A percentile compares a stretch with the other conserved stretches of the same genome.
phyloP scores from a whole-genome alignment of 2,113 vertebrate species.

The Callopanchax toddi region DNA sequence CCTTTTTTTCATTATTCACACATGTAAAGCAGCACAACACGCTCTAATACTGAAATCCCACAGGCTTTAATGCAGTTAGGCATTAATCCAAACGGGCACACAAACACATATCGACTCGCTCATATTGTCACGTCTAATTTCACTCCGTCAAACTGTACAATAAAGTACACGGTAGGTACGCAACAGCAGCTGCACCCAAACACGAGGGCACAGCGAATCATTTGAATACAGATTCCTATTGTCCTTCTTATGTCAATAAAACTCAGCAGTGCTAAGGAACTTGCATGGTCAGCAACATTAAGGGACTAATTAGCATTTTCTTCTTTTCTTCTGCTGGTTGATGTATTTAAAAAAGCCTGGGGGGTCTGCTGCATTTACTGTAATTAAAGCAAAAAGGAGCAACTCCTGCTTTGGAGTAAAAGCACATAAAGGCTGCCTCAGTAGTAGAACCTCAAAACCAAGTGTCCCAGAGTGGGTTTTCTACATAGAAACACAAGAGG shows the following conservation, averaged over 20 bases:
- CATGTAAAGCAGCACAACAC: slow-evolving; percentile 46
- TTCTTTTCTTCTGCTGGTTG: slow-evolving; percentile 78
- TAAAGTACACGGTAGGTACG: slow-evolving; percentile 25
- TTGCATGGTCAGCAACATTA: slow-evolving; percentile 78
- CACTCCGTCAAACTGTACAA: slow-evolving; percentile 20
- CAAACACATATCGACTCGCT: slow-evolving; percentile 8
- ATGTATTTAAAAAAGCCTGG: slow-evolving; percentile 78
- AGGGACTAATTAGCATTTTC: slow-evolving; percentile 77
- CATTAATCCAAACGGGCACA: slow-evolving; percentile 27
- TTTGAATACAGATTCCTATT: slow-evolving; percentile 77
- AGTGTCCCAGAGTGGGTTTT: slow-evolving; percentile 58
- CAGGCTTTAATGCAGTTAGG: slow-evolving; percentile 10
- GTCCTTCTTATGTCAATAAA: slow-evolving; percentile 80
- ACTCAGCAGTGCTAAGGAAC: slow-evolving; percentile 71
- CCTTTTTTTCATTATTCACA: slow-evolving; percentile 45
- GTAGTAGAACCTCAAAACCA: slow-evolving; percentile 40
- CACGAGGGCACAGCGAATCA: slow-evolving; percentile 53
- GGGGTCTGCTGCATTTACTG: slow-evolving; percentile 75
- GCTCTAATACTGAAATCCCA: slow-evolving; percentile 21
- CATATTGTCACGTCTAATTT: slow-evolving; percentile 29
- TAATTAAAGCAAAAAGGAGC: slow-evolving; percentile 76
- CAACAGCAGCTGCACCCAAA: slow-evolving; percentile 29
- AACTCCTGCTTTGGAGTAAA: slow-evolving; percentile 54
- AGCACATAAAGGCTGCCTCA: slow-evolving; percentile 56
- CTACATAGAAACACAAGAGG: slow-evolving; percentile 37